These are phyloP conservation scores for Antheraea yamamai DNA, from an alignment of 2,888 invertebrate genomes.

Conservation along the genomic window DNA sequence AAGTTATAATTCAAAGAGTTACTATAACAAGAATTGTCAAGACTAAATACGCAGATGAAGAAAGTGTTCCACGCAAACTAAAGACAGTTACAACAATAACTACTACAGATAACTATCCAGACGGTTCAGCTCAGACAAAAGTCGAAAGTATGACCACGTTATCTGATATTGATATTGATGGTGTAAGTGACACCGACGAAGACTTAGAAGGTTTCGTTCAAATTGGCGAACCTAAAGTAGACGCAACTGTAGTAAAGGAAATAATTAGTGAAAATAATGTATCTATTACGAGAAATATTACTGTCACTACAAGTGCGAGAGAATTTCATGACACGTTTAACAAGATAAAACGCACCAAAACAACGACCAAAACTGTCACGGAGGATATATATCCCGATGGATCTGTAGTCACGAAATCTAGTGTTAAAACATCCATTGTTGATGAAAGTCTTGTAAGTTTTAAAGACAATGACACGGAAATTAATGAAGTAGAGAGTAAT, in stretches of 20 bases:
- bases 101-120: conserved; percentile 73
- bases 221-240: conserved; percentile 48
- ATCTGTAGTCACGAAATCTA: conserved; percentile 61
- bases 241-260: conserved; percentile 47
- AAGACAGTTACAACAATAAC: conserved; percentile 65
- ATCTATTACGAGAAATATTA: conserved; percentile 56
- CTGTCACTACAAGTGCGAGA: conserved; percentile 54
- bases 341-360: conserved; percentile 58
- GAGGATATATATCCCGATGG: conserved; percentile 73
- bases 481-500: conserved; percentile 21
- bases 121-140: conserved; percentile 69
- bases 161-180: conserved; percentile 41
- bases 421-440: conserved; percentile 60
- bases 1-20: conserved; percentile 51
- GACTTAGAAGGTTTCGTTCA: conserved; percentile 46
- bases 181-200: conserved; percentile 36
- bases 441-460: conserved; percentile 42
- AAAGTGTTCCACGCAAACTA: conserved; percentile 59
- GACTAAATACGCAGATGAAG: conserved; percentile 61
- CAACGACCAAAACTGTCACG: conserved; percentile 54
- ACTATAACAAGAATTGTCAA: conserved; percentile 59
- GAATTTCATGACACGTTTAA: conserved; percentile 44
- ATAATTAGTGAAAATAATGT: conserved; percentile 52
- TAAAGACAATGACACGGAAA: neutral
- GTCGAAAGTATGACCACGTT: conserved; percentile 66